These are phyloP conservation scores for Nudaria mundana DNA, from an alignment of 2,888 invertebrate genomes.

Conservation along the genomic window DNA sequence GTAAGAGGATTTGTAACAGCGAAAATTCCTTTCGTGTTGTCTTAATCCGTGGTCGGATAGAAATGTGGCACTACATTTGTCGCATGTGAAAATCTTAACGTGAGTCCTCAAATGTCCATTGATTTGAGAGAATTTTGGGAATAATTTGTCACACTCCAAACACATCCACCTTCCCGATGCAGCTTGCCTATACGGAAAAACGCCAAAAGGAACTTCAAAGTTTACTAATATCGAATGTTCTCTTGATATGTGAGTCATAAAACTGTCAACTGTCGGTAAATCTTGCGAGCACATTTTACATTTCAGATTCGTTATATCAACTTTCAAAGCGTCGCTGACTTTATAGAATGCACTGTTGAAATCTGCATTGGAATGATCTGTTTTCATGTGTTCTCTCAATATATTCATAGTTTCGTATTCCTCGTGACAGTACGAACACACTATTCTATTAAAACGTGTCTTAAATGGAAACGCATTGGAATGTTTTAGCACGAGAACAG, in stretches of 20 bases:
- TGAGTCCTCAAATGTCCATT: slow-evolving; percentile 68
- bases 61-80: slow-evolving; percentile 70
- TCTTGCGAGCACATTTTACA: slow-evolving; percentile 60
- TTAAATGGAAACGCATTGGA: slow-evolving; percentile 73
- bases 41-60: slow-evolving; percentile 64
- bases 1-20: slow-evolving; percentile 67
- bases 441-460: slow-evolving; percentile 70
- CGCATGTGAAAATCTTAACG: slow-evolving; percentile 69
- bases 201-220: slow-evolving; percentile 67
- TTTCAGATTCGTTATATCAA: slow-evolving; percentile 67
- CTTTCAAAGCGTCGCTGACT: slow-evolving; percentile 67
- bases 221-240: slow-evolving; percentile 62
- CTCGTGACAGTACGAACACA: slow-evolving; percentile 72
- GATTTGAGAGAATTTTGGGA: slow-evolving; percentile 65
- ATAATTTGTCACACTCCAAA: slow-evolving; percentile 66
- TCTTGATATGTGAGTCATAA: slow-evolving; percentile 63
- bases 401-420: slow-evolving; percentile 68
- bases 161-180: slow-evolving; percentile 65
- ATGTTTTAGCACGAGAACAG: slow-evolving; percentile 65
- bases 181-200: slow-evolving; percentile 66
- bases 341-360: slow-evolving; percentile 72
- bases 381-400: slow-evolving; percentile 62
- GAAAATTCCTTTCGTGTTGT: slow-evolving; percentile 69
- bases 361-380: slow-evolving; percentile 59
- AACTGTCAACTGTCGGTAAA: slow-evolving; percentile 53